A percentile compares a stretch with the other conserved stretches of the same genome.
Conservation (phyloP, 2,888 invertebrate species). For the Eledone cirrhosa region DNA sequence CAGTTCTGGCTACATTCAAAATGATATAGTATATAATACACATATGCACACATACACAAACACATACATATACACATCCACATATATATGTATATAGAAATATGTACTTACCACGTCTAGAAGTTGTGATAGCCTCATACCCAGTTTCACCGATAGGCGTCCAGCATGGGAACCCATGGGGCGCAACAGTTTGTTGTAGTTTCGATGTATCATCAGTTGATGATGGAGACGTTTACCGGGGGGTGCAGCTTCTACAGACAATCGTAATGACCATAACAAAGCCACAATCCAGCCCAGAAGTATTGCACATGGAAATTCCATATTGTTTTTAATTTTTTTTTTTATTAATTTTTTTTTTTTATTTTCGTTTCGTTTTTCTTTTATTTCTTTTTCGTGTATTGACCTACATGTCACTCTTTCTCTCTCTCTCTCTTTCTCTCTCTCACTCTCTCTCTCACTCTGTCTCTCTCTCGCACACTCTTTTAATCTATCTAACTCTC, state of each 20-base stretch:
- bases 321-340: no score
- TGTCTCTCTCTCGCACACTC: neutral
- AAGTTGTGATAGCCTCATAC: constrained; percentile 91
- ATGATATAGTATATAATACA: no score
- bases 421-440: neutral
- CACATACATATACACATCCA: no score
- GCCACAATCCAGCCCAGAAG: constrained; percentile 2
- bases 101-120: constrained; percentile 89
- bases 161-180: constrained; percentile 95
- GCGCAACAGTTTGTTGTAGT: constrained; percentile 90
- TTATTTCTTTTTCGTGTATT: no score
- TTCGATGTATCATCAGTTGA: constrained; percentile 84
- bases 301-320: neutral
- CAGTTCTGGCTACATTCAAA: no score
- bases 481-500: no score
- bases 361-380: no score
- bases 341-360: no score
- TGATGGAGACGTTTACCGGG: constrained; percentile 95
- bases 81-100: no score
- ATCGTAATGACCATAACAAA: neutral
- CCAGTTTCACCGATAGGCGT: constrained; percentile 90
- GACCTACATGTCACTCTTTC: neutral
- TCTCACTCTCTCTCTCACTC: constrained; percentile 5
- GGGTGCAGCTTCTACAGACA: constrained; percentile 70
- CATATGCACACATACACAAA: no score